Evolutionary conservation across 2,113 vertebrate genomes (phyloP), one percentile per base, ranked within the genome.

Genomic region (mouse (Mus musculus)): DNA sequence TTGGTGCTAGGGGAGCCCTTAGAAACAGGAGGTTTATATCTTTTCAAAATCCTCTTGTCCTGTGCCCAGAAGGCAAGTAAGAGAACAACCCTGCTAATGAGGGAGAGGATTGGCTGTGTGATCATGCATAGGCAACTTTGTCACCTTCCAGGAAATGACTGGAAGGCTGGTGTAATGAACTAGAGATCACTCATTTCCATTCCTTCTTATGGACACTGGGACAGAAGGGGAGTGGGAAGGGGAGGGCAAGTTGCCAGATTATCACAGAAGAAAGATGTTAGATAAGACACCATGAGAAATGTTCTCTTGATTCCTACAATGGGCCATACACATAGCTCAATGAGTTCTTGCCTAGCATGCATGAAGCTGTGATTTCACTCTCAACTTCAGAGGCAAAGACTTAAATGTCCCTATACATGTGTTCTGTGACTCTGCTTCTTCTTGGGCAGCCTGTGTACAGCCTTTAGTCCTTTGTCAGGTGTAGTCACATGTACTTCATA

Each of bases 381-480:
- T 63, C 82, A 69, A 22, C 16, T 49, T 67, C 30, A 5, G 42
- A 69, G 33, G 28, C 3, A 49, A 46, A 36, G 61, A 5, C 28
- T 87, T 52, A 20, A 13, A 52, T 87, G 28, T 22, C 10, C 30
- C 9, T 49, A 10, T 16, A 69, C 30, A 24, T 12, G 3, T 54
- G 33, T 88, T 2, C 67, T n/a, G 46, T 36, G 46, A 3, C 65
- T 69, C 42, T 52, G 6, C 63, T 24, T 67, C 10, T 87, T 36
- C 42, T 22, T 42, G 20, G 4, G n/a, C 10, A 42, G 46, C 5
- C 12, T 42, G 7, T 52, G 16, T 22, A 42, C 0, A n/a, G 39
- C 5, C 52, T 42, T 69, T 36, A 13, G 17, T 72, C 12, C 22
- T 54, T 26, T 56, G 19, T 4, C 9, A 17, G 0, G 0, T 46